Evolutionary conservation across 2,113 vertebrate species (phyloP).

Genomic region (Sebastes schlegelii): DNA sequence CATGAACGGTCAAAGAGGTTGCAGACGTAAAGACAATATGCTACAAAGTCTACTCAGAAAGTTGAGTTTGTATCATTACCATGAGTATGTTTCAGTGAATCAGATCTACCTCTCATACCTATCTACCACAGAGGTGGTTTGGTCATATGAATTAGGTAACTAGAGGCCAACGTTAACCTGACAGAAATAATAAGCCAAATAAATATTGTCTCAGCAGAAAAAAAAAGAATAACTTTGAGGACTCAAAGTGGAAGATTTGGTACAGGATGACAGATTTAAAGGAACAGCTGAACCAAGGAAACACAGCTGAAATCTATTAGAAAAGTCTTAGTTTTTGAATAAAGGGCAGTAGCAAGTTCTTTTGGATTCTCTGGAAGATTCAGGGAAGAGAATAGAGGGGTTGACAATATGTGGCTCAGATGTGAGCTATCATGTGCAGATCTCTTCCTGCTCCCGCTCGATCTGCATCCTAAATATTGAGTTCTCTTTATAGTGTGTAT

Average conservation of each 20-base stretch:
- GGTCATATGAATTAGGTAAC: background rate
- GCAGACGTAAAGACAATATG: background rate
- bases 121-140: background rate
- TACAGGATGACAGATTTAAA: constrained; percentile 28
- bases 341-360: constrained; percentile 26
- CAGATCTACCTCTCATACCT: background rate
- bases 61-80: background rate
- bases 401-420: constrained; percentile 32
- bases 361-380: constrained; percentile 9
- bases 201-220: background rate
- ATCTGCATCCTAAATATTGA: constrained; percentile 36
- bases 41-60: background rate
- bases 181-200: constrained; percentile 14
- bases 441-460: background rate
- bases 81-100: constrained; percentile 15
- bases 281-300: background rate
- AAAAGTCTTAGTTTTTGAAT: constrained; percentile 39
- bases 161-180: background rate
- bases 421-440: constrained; percentile 11
- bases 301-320: constrained; percentile 53
- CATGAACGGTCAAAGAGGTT: background rate
- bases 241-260: constrained; percentile 8
- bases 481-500: constrained; percentile 40
- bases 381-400: background rate
- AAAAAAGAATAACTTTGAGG: background rate